Conservation (phyloP, 23 tunicate species). For the Phallusia fumigata region DNA sequence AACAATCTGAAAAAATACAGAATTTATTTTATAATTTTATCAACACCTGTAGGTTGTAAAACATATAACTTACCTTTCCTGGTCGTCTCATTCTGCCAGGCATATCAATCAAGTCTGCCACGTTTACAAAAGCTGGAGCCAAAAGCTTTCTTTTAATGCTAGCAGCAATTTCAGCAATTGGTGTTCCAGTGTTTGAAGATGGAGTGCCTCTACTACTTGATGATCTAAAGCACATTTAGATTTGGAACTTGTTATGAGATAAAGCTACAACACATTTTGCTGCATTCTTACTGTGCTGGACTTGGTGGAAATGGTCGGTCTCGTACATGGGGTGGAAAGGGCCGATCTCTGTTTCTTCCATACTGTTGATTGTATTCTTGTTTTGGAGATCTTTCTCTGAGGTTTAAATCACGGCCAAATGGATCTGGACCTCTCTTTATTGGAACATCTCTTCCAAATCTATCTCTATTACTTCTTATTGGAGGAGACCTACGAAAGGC, state of each 20-base stretch:
- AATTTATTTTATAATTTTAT: neutral
- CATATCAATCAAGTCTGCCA: conserved; percentile 59
- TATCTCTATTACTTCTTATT: conserved; percentile 20
- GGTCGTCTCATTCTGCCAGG: conserved; percentile 74
- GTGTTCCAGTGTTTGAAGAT: neutral
- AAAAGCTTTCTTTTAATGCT: neutral
- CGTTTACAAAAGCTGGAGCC: conserved; percentile 31
- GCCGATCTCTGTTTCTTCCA: neutral
- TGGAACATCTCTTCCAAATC: conserved; percentile 39
- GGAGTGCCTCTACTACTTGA: neutral
- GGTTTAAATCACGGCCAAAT: neutral
- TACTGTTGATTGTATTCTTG: too few species aligned
- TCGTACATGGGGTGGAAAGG: neutral
- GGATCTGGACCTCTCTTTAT: conserved; percentile 15
- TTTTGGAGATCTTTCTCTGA: neutral
- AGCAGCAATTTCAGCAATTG: conserved; percentile 11
- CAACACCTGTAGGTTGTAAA: neutral
- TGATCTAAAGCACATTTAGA: neutral
- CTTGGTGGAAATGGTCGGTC: neutral
- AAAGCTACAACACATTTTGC: neutral
- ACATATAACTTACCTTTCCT: conserved; percentile 21
- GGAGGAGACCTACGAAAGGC: conserved; percentile 41
- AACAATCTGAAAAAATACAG: conserved; percentile 52
- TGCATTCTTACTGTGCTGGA: neutral
- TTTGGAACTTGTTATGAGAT: neutral